A percentile compares a stretch with the other conserved stretches of the same genome.
phyloP scores from a whole-genome alignment of 2,888 invertebrate genomes.

The Girardia tigrina region DNA sequence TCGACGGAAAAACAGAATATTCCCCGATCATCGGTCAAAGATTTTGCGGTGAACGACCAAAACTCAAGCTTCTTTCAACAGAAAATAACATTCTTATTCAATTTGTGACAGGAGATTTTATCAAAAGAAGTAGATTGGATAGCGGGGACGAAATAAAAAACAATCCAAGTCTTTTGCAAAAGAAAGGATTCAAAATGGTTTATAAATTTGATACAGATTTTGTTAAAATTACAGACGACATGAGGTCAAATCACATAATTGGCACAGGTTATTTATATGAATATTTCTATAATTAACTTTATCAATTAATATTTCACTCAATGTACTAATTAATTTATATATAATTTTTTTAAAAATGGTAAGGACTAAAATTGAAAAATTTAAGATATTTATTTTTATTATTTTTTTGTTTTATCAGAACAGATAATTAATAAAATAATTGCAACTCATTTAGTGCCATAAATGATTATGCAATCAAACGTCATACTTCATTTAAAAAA shows the following conservation, averaged over 20 bases:
- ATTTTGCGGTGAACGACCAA: slow-evolving; percentile 29
- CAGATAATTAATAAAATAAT: too few relatives aligned
- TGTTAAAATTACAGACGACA: slow-evolving; percentile 7
- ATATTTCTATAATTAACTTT: too few relatives aligned
- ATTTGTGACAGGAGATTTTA: slow-evolving; percentile 26
- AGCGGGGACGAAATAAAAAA: neutral
- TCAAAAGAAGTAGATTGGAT: slow-evolving; percentile 6
- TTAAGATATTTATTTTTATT: too few relatives aligned
- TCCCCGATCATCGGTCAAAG: slow-evolving; percentile 19
- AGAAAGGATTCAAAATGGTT: slow-evolving; percentile 26
- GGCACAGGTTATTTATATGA: slow-evolving; percentile 34
- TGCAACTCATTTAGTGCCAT: too few relatives aligned
- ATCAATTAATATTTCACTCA: too few relatives aligned
- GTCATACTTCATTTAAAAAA: too few relatives aligned
- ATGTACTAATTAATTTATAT: too few relatives aligned
- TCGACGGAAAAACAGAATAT: slow-evolving; percentile 26
- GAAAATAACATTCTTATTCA: neutral
- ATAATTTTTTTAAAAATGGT: too few relatives aligned
- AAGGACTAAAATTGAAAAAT: too few relatives aligned
- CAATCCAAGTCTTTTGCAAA: slow-evolving; percentile 27
- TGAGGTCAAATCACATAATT: slow-evolving; percentile 16
- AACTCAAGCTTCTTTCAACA: slow-evolving; percentile 29
- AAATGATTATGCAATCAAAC: too few relatives aligned
- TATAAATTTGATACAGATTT: slow-evolving; percentile 28
- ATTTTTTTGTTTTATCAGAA: too few relatives aligned